phyloP scores from a whole-genome alignment of 2,888 invertebrate species.

The Ryuthela nishihirai region DNA sequence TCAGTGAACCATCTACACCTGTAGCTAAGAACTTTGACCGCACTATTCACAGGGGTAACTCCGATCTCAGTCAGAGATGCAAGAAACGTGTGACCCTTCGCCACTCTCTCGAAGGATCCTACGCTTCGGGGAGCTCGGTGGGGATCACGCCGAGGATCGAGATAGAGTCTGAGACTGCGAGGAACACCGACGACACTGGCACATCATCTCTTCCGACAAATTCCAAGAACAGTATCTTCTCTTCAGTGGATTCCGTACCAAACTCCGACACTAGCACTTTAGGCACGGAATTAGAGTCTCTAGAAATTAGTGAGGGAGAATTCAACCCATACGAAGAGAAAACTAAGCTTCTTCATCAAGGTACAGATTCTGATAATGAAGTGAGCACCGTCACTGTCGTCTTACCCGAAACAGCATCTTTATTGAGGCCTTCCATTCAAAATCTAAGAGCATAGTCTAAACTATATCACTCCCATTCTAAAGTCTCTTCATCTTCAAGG shows the following conservation, averaged over 20 bases:
- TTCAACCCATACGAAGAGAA: neutral
- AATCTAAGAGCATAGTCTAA: constrained; percentile 14
- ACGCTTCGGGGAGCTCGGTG: constrained; percentile 46
- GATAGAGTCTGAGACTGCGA: constrained; percentile 32
- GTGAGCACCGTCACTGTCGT: constrained; percentile 40
- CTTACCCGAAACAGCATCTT: constrained; percentile 26
- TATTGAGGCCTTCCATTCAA: constrained; percentile 31
- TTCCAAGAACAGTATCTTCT: no score
- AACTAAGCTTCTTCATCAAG: neutral
- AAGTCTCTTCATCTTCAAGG: no score
- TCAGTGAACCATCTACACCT: constrained; percentile 73
- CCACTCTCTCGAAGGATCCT: constrained; percentile 54
- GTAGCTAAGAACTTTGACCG: constrained; percentile 58
- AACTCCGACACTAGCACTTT: constrained; percentile 38
- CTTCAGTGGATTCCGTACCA: constrained; percentile 26
- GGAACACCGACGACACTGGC: constrained; percentile 3
- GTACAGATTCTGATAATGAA: constrained; percentile 39
- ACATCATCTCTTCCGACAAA: constrained; percentile 14
- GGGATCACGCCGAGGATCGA: constrained; percentile 36
- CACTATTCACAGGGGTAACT: constrained; percentile 48
- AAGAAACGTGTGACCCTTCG: constrained; percentile 80
- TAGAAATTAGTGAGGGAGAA: constrained; percentile 28
- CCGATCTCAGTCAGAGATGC: constrained; percentile 71
- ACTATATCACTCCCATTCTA: no score
- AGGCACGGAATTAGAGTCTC: constrained; percentile 37